Conservation (phyloP, 2,888 invertebrate species). For the Poecilobothrus nobilitatus region DNA sequence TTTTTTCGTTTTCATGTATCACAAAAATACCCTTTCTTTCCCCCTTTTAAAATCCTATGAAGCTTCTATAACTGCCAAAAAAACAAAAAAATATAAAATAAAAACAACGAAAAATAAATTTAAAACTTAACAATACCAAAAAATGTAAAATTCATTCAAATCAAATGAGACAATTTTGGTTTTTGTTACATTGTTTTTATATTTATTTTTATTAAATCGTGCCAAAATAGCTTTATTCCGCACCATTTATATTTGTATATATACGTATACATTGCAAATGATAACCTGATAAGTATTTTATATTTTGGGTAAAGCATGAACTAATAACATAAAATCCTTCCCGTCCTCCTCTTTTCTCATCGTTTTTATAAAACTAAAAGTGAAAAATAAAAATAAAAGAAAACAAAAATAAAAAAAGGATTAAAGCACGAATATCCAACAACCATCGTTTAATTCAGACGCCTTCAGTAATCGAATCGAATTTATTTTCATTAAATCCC, state of each 20-base stretch:
- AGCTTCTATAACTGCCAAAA: too few relatives aligned
- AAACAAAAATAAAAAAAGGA: not conserved
- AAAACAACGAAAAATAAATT: not conserved
- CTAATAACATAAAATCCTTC: not conserved
- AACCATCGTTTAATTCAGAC: conserved; percentile 1
- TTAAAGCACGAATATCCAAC: conserved; percentile 3
- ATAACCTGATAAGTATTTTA: not conserved
- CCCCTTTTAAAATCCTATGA: too few relatives aligned
- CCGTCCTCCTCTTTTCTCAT: too few relatives aligned
- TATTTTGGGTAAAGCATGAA: not conserved
- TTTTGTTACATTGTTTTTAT: not conserved
- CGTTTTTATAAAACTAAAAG: not conserved
- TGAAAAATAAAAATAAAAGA: not conserved
- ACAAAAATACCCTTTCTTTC: too few relatives aligned
- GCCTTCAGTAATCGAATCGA: conserved; percentile 4
- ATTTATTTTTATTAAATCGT: not conserved
- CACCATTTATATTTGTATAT: not conserved
- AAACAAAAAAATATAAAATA: too few relatives aligned
- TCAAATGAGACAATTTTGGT: not conserved
- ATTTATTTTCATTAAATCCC: not conserved
- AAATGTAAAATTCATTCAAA: not conserved
- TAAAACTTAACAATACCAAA: not conserved
- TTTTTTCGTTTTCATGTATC: too few relatives aligned
- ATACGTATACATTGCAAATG: not conserved
- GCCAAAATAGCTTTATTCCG: conserved; percentile 4